Evolutionary conservation across 2,888 invertebrate genomes (phyloP), one percentile per base, ranked within the genome.

Genomic region (Sphaeridia pumilis): DNA sequence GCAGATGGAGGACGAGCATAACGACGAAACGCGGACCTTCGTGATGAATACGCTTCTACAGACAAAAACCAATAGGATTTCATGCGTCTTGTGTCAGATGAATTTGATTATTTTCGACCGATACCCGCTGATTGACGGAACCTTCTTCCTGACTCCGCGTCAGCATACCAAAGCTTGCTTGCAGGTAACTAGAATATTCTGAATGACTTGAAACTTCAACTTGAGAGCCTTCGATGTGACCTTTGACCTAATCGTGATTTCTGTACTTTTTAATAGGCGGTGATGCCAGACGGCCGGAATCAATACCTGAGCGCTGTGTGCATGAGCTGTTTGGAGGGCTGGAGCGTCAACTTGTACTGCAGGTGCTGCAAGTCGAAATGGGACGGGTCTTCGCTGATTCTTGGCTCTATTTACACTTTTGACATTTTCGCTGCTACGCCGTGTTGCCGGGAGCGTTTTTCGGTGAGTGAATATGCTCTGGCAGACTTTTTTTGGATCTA

Each of bases 361-460:
- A 80, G 84, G 65, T 86, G 82, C 74, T 92, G 92, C 72, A 79
- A 79, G 46, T 82, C 81, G 66, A 83, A 82, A 65, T 93, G 92
- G 92, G 87, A 90, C 69, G 95, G 95, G 25, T 84, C 88, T 24
- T 86, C 89, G 48, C 78, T 95, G 58, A 87, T 95, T 54, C 78
- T 95, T 54, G 95, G 95, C 62, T 93, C 94, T 60, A 93, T 95
- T 89, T 97, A 97, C 75, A 87, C 92, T 56, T 97, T 93, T 70
- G 95, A 97, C 73, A 89, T 97, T 66, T 94, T 97, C 72, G 95
- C 95, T 70, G 92, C 94, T 57, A 87, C 86, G 74, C 92, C 93
- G 20, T 97, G 95, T 73, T 95, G 95, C 75, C 80, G 84, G 69
- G 89, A 90, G 69, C 79, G 94, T 66, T 78, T 93, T 66, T 87